Evolutionary conservation across 1,140 invertebrate species (phyloP).

Genomic region (Orius insidiosus): DNA sequence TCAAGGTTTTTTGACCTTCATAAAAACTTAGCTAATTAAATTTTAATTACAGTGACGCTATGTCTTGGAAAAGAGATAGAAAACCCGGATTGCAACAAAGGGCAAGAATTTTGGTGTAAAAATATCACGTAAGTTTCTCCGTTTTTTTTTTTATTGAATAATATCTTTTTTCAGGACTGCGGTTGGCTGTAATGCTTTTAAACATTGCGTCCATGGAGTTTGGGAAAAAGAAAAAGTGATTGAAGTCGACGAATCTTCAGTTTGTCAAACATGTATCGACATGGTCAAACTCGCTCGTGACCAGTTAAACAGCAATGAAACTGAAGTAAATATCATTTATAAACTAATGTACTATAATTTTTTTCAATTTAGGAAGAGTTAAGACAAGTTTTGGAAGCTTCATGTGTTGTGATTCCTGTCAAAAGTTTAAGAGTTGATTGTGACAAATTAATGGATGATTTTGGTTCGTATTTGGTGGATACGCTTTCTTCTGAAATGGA

Average conservation of each 20-base stretch:
- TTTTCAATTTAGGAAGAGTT: slow-evolving; percentile 47
- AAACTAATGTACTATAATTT: neutral
- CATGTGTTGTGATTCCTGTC: slow-evolving; percentile 58
- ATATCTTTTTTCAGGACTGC: slow-evolving; percentile 34
- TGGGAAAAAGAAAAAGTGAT: slow-evolving; percentile 51
- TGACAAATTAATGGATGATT: slow-evolving; percentile 61
- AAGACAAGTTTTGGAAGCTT: slow-evolving; percentile 74
- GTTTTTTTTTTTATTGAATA: no score
- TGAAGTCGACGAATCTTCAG: slow-evolving; percentile 54
- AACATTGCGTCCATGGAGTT: slow-evolving; percentile 63
- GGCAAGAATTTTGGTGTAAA: no score
- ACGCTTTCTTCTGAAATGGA: slow-evolving; percentile 37
- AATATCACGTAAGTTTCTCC: neutral
- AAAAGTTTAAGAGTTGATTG: slow-evolving; percentile 64
- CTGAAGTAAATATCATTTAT: slow-evolving; percentile 35
- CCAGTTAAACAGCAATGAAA: slow-evolving; percentile 72
- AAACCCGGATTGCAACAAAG: no score
- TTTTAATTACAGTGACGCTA: slow-evolving; percentile 62
- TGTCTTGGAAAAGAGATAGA: slow-evolving; percentile 51
- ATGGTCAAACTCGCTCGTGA: slow-evolving; percentile 78
- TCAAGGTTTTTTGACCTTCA: no score
- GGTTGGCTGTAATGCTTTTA: slow-evolving; percentile 53
- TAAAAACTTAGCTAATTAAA: no score
- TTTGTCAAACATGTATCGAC: slow-evolving; percentile 70
- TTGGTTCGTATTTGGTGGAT: slow-evolving; percentile 72